Evolutionary conservation across 2,888 invertebrate species (phyloP).

Genomic region (Pristionchus exspectatus): DNA sequence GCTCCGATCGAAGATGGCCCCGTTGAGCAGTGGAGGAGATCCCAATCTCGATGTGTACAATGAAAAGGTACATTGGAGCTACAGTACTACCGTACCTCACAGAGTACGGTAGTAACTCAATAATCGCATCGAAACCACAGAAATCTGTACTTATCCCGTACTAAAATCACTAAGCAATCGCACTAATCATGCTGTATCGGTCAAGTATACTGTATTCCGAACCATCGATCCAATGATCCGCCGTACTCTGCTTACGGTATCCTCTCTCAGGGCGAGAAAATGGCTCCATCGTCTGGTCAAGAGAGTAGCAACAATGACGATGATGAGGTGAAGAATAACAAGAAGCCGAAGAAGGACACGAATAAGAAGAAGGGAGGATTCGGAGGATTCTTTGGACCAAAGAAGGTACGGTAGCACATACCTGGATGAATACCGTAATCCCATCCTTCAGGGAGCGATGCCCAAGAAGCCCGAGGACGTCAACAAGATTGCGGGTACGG

Average conservation of each 20-base stretch:
- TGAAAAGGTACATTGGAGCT: neutral
- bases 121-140: too few species aligned
- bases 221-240: too few species aligned
- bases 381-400: slow-evolving; percentile 9
- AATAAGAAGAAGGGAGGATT: slow-evolving; percentile 24
- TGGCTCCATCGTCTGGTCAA: neutral
- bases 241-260: neutral
- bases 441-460: neutral
- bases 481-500: slow-evolving; percentile 33
- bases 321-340: neutral
- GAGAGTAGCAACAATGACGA: slow-evolving; percentile 14
- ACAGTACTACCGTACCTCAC: neutral
- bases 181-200: too few species aligned
- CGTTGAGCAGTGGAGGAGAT: neutral
- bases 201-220: too few species aligned
- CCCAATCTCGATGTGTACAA: slow-evolving; percentile 6
- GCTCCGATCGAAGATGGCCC: neutral
- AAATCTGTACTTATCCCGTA: neutral
- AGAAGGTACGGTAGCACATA: neutral
- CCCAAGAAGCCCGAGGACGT: slow-evolving; percentile 29
- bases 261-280: neutral
- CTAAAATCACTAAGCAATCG: neutral
- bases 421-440: neutral
- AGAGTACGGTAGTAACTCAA: neutral
- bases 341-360: neutral